Evolutionary conservation across 2,113 vertebrate species (phyloP).

Genomic region (Hystrix brachyura): DNA sequence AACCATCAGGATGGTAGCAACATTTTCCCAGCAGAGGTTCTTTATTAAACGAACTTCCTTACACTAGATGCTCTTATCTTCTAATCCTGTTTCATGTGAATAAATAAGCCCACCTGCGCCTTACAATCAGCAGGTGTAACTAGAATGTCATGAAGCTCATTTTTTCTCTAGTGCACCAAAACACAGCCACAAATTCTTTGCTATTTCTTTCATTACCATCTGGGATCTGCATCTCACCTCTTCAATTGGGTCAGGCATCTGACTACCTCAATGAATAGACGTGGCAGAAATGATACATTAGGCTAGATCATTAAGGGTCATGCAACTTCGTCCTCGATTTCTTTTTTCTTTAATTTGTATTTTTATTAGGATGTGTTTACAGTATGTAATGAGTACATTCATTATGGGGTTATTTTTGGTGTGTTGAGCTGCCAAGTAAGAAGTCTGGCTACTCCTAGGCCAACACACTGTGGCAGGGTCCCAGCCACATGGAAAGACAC

Average conservation of each 20-base stretch:
- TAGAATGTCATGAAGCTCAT: not conserved
- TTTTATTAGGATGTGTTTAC: not conserved
- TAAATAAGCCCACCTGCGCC: not conserved
- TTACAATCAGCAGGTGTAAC: not conserved
- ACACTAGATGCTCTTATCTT: not conserved
- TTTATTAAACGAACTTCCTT: constrained; percentile 41
- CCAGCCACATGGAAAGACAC: not conserved
- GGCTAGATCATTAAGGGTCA: not conserved
- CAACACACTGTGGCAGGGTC: not conserved
- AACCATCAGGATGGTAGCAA: not conserved
- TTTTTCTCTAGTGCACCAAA: not conserved
- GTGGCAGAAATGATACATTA: not conserved
- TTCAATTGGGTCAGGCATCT: not conserved
- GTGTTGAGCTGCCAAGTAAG: not conserved
- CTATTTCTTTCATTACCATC: not conserved
- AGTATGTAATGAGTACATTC: not conserved
- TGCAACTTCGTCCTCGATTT: not conserved
- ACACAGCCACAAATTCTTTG: not conserved
- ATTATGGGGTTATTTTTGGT: not conserved
- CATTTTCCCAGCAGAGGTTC: not conserved
- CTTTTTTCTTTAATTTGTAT: not conserved
- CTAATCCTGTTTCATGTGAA: not conserved
- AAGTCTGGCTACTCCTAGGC: not conserved
- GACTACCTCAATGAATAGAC: not conserved
- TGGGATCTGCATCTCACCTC: not conserved